These are phyloP conservation scores for Cecropterus lyciades DNA, from an alignment of 1,140 invertebrate species.

Conservation along the genomic window DNA sequence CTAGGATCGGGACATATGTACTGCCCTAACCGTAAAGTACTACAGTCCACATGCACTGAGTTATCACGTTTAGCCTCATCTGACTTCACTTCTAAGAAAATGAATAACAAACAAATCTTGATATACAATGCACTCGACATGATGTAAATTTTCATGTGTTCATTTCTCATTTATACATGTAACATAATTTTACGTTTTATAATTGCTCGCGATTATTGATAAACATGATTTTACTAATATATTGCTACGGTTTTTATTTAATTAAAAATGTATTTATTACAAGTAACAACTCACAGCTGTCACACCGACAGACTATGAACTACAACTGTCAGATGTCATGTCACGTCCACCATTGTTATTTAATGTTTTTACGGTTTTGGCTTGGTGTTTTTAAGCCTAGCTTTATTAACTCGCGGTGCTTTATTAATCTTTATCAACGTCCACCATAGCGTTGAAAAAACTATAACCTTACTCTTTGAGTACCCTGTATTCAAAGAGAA, in stretches of 20 bases:
- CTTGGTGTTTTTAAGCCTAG: too few species aligned
- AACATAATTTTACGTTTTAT: background rate
- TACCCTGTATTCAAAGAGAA: too few species aligned
- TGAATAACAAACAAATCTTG: conserved; percentile 49
- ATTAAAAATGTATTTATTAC: too few species aligned
- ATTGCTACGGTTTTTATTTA: background rate
- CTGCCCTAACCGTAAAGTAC: conserved; percentile 91
- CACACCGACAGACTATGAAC: too few species aligned
- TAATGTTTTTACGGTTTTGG: too few species aligned
- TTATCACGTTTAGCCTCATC: conserved; percentile 67
- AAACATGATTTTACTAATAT: background rate
- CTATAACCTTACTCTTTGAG: too few species aligned
- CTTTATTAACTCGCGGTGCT: too few species aligned
- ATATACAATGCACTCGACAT: conserved; percentile 29
- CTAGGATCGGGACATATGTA: conserved; percentile 93
- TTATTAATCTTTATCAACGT: too few species aligned
- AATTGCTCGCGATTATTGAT: background rate
- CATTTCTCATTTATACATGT: background rate
- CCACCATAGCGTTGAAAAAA: too few species aligned
- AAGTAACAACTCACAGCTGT: too few species aligned
- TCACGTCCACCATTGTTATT: too few species aligned
- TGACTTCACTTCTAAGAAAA: conserved; percentile 44
- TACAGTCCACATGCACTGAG: conserved; percentile 85
- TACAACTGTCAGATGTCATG: too few species aligned
- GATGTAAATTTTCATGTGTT: background rate